Base-by-base conservation (phyloP, 2,113 vertebrate species). In the Chionodraco myersi region DNA sequence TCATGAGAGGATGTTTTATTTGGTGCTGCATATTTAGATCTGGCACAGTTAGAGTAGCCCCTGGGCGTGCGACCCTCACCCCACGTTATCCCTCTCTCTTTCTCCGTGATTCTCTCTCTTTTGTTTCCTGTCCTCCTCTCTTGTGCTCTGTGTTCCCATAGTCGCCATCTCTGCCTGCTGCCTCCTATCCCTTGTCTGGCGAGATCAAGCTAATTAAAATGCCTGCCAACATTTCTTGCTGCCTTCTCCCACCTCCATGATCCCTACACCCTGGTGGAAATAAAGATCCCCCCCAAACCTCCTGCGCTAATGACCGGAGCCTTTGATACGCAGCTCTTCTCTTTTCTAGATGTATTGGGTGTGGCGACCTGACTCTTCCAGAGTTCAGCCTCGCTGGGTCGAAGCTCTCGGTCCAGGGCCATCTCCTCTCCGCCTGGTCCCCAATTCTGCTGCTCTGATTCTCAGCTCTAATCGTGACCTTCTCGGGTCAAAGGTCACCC, bases 1-100 rank as follows among this genome's bases (percentile, higher is more conserved):
- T 88, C 91, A 61, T 68, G 90, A 91, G 91, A 90, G 80, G 57
- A 85, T 70, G 53, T 91, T 92, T 91, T 87, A 91, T 92, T 92
- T 91, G 84, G 73, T 87, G 75, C 69, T 73, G 53, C 86, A 87
- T 59, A 89, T 92, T 91, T 86, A 87, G 77, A 86, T 90, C 68
- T 84, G 85, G 77, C 88, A 68, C 73, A 75, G 75, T 75, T 41
- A 86, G 62, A 30, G 57, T 75, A 74, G 77, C 66, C 80, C 45
- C 18, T 18, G 77, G 88, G 82, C 57, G 65, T 79, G 71, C 6
- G 70, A 86, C 82, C 80, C 68, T 51, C 79, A 36, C 47, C 67
- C 65, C 72, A 41, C 36, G 7, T 41, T 41, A 41, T 23, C 52
- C 23, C 47, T 41, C 12, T 63, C 26, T 56, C 30, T 71, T 47